These are phyloP conservation scores for Heliornis fulica DNA, from an alignment of 2,113 vertebrate species.

Conservation along the genomic window DNA sequence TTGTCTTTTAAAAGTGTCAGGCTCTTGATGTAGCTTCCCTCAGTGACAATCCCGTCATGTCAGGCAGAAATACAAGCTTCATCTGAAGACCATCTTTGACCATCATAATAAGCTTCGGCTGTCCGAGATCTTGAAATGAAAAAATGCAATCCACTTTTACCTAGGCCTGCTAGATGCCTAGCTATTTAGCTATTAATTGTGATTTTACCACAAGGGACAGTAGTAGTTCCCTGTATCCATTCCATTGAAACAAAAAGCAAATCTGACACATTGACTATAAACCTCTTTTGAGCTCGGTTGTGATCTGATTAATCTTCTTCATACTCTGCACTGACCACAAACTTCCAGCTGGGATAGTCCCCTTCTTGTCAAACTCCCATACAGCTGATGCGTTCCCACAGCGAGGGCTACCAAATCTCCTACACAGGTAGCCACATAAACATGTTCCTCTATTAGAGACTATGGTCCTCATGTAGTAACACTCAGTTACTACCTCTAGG, in stretches of 20 bases:
- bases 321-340: not conserved
- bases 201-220: not conserved
- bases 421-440: not conserved
- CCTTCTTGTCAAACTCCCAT: not conserved
- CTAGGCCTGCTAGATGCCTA: not conserved
- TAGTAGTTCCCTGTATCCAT: not conserved
- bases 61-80: constrained; percentile 3
- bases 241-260: constrained; percentile 27
- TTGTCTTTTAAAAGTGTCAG: not conserved
- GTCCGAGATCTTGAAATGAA: not conserved
- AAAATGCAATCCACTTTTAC: not conserved
- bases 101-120: not conserved
- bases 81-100: not conserved
- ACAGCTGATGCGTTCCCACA: not conserved
- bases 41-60: not conserved
- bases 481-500: not conserved
- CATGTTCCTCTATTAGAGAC: not conserved
- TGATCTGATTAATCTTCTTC: not conserved
- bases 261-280: not conserved
- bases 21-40: not conserved
- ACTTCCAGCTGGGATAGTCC: not conserved
- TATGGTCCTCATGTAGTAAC: rapidly evolving
- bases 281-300: not conserved
- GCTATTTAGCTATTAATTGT: not conserved
- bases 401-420: not conserved